Evolutionary conservation across 2,113 vertebrate genomes (phyloP).

Genomic region (Mormoops blainvillei): DNA sequence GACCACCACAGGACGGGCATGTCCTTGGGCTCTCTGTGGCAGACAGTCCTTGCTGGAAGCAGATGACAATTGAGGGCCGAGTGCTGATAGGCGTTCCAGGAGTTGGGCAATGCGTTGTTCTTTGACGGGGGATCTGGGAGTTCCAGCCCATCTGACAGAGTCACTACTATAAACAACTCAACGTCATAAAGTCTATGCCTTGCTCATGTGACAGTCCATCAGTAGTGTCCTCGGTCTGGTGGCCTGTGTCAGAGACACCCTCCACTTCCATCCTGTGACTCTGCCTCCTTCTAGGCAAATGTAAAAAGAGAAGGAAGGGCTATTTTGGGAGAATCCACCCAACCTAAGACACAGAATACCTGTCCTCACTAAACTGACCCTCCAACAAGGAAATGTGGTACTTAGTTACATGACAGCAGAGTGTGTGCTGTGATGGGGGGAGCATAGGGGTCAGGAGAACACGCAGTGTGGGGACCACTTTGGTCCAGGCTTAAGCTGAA

Average conservation of each 20-base stretch:
- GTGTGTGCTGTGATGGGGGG: too few species aligned
- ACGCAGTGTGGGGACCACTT: rapidly evolving
- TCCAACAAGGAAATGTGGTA: too few species aligned
- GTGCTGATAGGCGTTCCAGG: not conserved
- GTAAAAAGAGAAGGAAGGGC: not conserved
- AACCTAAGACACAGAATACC: not conserved
- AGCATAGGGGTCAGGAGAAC: not conserved
- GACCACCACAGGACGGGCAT: not conserved
- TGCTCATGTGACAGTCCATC: not conserved
- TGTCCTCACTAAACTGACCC: not conserved
- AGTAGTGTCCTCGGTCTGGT: not conserved
- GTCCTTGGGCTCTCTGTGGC: not conserved
- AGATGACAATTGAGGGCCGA: not conserved
- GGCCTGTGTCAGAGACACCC: not conserved
- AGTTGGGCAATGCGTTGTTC: not conserved
- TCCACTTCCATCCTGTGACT: not conserved
- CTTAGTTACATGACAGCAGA: not conserved
- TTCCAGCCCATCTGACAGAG: not conserved
- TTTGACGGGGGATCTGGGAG: not conserved
- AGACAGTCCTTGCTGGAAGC: not conserved
- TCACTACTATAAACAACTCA: not conserved
- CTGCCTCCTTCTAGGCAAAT: not conserved
- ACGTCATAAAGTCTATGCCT: not conserved
- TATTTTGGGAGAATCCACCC: not conserved
- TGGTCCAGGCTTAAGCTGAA: not conserved